Evolutionary conservation across 1,140 invertebrate species (phyloP), one percentile per base, ranked within the genome.

Genomic region (Orchesella cincta): DNA sequence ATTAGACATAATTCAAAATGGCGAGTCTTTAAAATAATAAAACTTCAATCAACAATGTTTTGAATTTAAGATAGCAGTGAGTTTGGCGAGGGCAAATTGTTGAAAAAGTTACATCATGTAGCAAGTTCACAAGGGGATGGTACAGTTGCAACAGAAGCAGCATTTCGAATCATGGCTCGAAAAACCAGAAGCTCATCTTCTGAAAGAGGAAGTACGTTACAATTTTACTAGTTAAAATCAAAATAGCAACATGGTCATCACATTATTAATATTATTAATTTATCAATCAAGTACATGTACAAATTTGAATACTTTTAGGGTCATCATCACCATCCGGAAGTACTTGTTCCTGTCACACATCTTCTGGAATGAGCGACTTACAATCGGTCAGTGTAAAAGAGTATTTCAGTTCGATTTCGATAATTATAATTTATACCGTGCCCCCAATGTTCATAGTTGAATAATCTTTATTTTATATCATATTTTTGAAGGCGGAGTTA

Each of bases 61-160:
- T 46, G 5, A 46, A 46, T 26, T 70, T 14, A 51, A 79, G 75
- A 75, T 79, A 57, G 78, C 78, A 12, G 54, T 62, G 1, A 79
- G 78, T 54, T 71, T 79, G 29, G 75, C 46, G 20, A 75, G 76
- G 31, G 71, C 70, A 20, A 75, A 71, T 3, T 36, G 76, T 0
- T 76, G 74, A 39, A 31, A 71, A 76, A 76, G 33, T 34, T 79
- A 12, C 39, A 67, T 39, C 18, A 39, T n/a, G 73, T 79, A 67
- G 72, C 75, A 8, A 74, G 26, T 16, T 35, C 62, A 33, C 20
- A 39, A 33, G 75, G 78, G 0, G 78, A 77, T 51, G 57, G 28
- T 1, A 51, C 18, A 2, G 75, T 39, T n/a, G 75, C 75, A 0
- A 31, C 71, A 23, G 74, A 57, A 57, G 52, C 52, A 14, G 52